A percentile compares a stretch with the other conserved stretches of the same genome.
Evolutionary conservation across 2,888 invertebrate species (phyloP).

Genomic region (Lottia scabra): DNA sequence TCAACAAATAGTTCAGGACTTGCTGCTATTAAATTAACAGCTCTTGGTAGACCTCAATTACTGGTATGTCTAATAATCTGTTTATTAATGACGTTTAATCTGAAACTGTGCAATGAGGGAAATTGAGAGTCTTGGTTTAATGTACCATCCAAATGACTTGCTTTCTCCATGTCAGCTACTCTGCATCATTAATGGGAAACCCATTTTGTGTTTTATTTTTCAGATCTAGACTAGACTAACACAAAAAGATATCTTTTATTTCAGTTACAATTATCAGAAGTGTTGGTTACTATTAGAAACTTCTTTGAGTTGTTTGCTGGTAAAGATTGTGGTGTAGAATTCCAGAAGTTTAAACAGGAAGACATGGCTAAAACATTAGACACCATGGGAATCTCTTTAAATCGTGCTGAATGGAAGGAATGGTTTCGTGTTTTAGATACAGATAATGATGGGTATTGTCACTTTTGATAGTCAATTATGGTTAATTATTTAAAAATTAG

Average conservation of each 20-base stretch:
- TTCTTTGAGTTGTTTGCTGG: conserved; percentile 92
- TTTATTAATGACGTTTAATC: background rate
- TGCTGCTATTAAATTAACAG: conserved; percentile 96
- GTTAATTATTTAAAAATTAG: no score
- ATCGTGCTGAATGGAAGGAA: conserved; percentile 55
- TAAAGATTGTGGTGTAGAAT: conserved; percentile 33
- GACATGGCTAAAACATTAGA: conserved; percentile 58
- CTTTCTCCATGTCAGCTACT: no score
- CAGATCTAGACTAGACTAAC: no score
- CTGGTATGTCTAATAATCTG: conserved; percentile 75
- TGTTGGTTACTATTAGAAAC: conserved; percentile 93
- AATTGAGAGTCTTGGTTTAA: no score
- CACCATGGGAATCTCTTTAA: conserved; percentile 56
- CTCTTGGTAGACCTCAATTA: conserved; percentile 95
- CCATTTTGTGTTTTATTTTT: no score
- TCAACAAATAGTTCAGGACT: conserved; percentile 95
- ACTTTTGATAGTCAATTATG: no score
- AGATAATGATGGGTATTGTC: conserved; percentile 82
- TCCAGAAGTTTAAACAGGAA: conserved; percentile 46
- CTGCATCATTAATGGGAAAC: no score
- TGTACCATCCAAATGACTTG: no score
- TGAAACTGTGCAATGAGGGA: no score
- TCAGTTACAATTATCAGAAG: conserved; percentile 96
- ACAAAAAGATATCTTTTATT: conserved; percentile 44
- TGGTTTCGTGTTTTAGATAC: conserved; percentile 68